Evolutionary conservation across 2,113 vertebrate species (phyloP).

Genomic region (Todiramphus saurophagus): DNA sequence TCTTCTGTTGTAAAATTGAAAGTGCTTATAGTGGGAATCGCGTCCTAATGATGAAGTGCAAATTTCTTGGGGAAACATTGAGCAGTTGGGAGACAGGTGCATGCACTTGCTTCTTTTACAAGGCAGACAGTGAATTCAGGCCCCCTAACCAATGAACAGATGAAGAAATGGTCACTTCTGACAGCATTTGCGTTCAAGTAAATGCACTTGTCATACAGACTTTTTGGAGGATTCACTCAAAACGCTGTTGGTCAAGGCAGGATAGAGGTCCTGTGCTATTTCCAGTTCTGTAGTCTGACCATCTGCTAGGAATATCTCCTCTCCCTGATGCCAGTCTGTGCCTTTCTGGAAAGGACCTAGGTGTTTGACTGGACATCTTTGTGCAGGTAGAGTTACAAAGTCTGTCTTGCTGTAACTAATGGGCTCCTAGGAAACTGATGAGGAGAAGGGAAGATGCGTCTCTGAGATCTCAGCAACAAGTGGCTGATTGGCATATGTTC

Average conservation of each 20-base stretch:
- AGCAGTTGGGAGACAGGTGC: rapidly evolving
- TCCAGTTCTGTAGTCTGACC: neutral
- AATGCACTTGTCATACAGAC: rapidly evolving
- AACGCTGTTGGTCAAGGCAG: neutral
- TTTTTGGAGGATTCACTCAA: neutral
- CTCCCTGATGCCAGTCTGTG: neutral
- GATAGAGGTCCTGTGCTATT: neutral
- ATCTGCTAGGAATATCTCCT: rapidly evolving
- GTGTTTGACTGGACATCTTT: neutral
- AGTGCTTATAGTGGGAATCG: neutral
- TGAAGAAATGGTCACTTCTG: neutral
- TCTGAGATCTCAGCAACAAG: neutral
- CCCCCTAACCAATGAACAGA: neutral
- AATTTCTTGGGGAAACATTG: too few relatives aligned
- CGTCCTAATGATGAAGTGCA: neutral
- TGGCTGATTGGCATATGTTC: neutral
- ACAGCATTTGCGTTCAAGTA: neutral
- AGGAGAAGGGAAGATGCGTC: neutral
- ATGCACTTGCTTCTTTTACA: neutral
- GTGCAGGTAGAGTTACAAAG: neutral
- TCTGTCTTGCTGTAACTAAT: neutral
- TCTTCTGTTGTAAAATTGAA: neutral
- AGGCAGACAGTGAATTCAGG: neutral
- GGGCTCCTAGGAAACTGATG: neutral
- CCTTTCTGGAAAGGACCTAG: neutral